A percentile compares a stretch with the other conserved stretches of the same genome.
Evolutionary conservation across 2,797 vertebrate genomes (phyloP).

Genomic region (Synanceia verrucosa): DNA sequence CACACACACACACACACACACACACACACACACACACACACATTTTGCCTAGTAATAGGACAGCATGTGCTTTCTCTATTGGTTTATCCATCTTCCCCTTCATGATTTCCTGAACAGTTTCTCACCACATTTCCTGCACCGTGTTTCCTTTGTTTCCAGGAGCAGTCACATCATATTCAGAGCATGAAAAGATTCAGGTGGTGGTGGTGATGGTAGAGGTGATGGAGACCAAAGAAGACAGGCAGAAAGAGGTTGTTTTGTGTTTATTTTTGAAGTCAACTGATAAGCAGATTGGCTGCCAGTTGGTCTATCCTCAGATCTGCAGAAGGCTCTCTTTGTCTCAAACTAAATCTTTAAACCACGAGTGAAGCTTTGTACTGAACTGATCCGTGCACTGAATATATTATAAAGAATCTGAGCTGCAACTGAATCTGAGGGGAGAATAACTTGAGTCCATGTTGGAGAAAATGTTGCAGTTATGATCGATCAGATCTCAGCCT

Average conservation of each 20-base stretch:
- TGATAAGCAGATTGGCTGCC: slow-evolving; percentile 39
- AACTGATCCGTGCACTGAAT: background rate
- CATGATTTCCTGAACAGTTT: background rate
- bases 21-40: background rate
- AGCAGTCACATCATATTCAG: slow-evolving; percentile 1
- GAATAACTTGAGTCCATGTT: background rate
- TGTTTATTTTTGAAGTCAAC: slow-evolving; percentile 20
- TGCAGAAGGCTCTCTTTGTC: slow-evolving; percentile 26
- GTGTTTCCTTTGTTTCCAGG: background rate
- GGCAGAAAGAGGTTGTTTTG: slow-evolving; percentile 11
- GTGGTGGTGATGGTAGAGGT: background rate
- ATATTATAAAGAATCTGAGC: background rate
- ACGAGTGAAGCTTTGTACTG: background rate
- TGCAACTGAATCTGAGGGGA: too few relatives aligned
- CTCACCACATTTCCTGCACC: background rate
- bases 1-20: background rate
- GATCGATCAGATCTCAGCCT: background rate
- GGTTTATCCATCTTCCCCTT: background rate
- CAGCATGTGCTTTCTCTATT: slow-evolving; percentile 16
- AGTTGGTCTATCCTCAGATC: slow-evolving; percentile 36
- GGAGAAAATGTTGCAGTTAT: background rate
- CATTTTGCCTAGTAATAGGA: background rate
- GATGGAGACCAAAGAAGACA: background rate
- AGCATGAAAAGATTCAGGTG: slow-evolving; percentile 1
- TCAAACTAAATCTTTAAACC: slow-evolving; percentile 7